phyloP scores from a whole-genome alignment of 2,113 vertebrate species.

The Ascaphus truei region DNA sequence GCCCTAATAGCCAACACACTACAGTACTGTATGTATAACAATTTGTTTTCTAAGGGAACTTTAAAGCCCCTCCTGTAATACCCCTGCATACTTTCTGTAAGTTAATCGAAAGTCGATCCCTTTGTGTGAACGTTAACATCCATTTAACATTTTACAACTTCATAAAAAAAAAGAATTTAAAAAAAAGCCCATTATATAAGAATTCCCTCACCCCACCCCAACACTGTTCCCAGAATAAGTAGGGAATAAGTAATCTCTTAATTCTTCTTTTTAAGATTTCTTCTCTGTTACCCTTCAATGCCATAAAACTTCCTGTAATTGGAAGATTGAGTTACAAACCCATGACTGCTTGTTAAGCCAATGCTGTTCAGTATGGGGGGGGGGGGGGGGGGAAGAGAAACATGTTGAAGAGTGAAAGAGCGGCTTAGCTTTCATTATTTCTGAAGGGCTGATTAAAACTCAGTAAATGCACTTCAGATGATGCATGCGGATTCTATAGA shows the following conservation, averaged over 20 bases:
- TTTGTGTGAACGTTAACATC: background rate
- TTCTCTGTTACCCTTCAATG: slow-evolving; percentile 50
- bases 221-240: slow-evolving; percentile 32
- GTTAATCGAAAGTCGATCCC: background rate
- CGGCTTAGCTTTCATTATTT: slow-evolving; percentile 42
- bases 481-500: slow-evolving; percentile 23
- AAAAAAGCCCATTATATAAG: background rate
- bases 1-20: background rate
- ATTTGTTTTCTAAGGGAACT: background rate
- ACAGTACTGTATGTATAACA: background rate
- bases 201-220: slow-evolving; percentile 35
- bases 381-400: slow-evolving; percentile 16
- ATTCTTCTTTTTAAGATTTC: slow-evolving; percentile 40
- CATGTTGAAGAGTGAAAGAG: slow-evolving; percentile 34
- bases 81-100: background rate
- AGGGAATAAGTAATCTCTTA: slow-evolving; percentile 40
- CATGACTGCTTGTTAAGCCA: slow-evolving; percentile 39
- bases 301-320: slow-evolving; percentile 52
- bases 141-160: slow-evolving; percentile 1
- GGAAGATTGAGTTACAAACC: slow-evolving; percentile 46
- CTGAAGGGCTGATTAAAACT: slow-evolving; percentile 42
- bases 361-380: slow-evolving; percentile 31
- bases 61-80: background rate
- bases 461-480: slow-evolving; percentile 14
- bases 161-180: background rate